phyloP scores from a whole-genome alignment of 1,140 invertebrate species.

The Camponotus vicinus region DNA sequence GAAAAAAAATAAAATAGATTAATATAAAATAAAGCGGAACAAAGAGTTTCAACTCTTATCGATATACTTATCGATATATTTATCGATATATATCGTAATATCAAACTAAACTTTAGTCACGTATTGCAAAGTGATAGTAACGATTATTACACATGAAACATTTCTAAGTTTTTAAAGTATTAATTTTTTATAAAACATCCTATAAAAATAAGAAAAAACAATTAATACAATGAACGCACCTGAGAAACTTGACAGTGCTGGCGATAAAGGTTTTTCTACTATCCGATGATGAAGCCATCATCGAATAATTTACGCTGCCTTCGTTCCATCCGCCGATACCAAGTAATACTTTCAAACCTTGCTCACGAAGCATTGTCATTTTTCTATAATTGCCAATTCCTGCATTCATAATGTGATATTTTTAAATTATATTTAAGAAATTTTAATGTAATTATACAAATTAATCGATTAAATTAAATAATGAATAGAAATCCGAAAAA shows the following conservation, averaged over 20 bases:
- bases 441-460: neutral
- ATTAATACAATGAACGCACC: slow-evolving; percentile 81
- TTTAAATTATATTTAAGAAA: slow-evolving; percentile 10
- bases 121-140: neutral
- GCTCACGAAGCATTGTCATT: slow-evolving; percentile 89
- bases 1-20: slow-evolving; percentile 31
- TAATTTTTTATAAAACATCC: neutral
- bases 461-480: neutral
- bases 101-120: neutral
- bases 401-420: slow-evolving; percentile 15
- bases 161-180: neutral
- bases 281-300: slow-evolving; percentile 88
- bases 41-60: neutral
- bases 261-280: slow-evolving; percentile 89
- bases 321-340: slow-evolving; percentile 97
- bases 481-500: neutral
- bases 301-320: slow-evolving; percentile 93
- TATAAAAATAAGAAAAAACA: neutral
- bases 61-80: neutral
- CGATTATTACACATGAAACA: neutral
- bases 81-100: neutral
- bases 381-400: slow-evolving; percentile 90
- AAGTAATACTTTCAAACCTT: slow-evolving; percentile 91
- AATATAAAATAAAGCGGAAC: slow-evolving; percentile 21
- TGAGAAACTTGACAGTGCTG: slow-evolving; percentile 88